Evolutionary conservation across 2,888 invertebrate species (phyloP), one percentile per base, ranked within the genome.

Genomic region (Meta bourneti): DNA sequence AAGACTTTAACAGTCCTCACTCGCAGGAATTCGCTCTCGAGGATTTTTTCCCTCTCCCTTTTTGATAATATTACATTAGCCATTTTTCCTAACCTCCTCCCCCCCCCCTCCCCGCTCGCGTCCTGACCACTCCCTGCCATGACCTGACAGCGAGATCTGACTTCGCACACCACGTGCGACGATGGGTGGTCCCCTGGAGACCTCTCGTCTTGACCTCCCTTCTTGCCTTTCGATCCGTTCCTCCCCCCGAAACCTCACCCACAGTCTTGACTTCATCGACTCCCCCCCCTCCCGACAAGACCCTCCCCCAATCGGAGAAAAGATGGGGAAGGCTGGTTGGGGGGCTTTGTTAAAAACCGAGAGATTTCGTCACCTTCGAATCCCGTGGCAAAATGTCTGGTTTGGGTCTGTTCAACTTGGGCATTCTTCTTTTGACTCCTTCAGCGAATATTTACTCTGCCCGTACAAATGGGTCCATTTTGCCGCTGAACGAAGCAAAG

Each of bases 61-160:
- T 78, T 87, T 87, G 70, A 91, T 91, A 91, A 87, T 91, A 87
- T 91, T 87, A 87, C 77, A 91, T 91, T 91, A 87, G 87, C 91
- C 77, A 87, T 83, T 80, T 54, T 48, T 34, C 34, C 34, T 4
- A 34, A 34, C 34, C 1, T 34, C 72, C 20, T 7, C 72, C n/a
- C 20, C 77, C 49, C 19, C 75, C 75, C 77, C 49, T n/a, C 75
- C 75, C 86, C 86, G 86, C 86, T 90, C 77, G 86, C 81, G 82
- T 81, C 86, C 86, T 91, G 82, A 91, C 91, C 77, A 87, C 78
- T 82, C 61, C 52, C 81, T 81, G 48, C 88, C 8, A 74, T 61
- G 87, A 80, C 87, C 87, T 88, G 80, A 74, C 80, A 82, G 72
- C 72, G 72, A 74, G 69, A 71, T 52, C 72, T 72, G 54, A 49